Percentiles rank a stretch among this genome's conserved stretches.
phyloP scores from a whole-genome alignment of 1,140 invertebrate genomes.

The Prorops nasuta region DNA sequence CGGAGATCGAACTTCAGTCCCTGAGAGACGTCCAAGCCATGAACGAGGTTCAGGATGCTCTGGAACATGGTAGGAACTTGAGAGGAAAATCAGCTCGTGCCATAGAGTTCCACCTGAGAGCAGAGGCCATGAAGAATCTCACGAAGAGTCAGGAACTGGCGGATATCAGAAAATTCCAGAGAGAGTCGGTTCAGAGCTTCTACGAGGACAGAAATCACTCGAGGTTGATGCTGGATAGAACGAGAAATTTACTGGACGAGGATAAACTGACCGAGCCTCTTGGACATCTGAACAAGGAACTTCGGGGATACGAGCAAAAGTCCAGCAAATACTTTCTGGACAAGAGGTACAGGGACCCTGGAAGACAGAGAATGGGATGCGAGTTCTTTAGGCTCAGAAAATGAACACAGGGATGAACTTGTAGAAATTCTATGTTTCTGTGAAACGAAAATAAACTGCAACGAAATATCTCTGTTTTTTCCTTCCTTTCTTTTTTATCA shows the following conservation, averaged over 20 bases:
- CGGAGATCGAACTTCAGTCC: slow-evolving; percentile 48
- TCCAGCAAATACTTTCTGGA: slow-evolving; percentile 62
- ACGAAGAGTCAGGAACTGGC: slow-evolving; percentile 44
- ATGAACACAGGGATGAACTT: no score
- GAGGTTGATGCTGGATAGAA: slow-evolving; percentile 51
- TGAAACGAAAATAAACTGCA: background rate
- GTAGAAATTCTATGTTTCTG: background rate
- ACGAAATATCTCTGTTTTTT: background rate
- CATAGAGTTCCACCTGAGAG: slow-evolving; percentile 67
- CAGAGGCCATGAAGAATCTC: slow-evolving; percentile 52
- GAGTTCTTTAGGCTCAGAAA: no score
- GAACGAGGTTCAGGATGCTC: slow-evolving; percentile 41
- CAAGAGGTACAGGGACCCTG: slow-evolving; percentile 59
- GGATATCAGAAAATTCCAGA: slow-evolving; percentile 46
- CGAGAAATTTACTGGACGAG: slow-evolving; percentile 48
- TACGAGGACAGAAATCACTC: slow-evolving; percentile 45
- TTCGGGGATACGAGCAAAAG: slow-evolving; percentile 64
- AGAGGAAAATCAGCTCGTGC: slow-evolving; percentile 71
- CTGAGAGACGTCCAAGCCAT: slow-evolving; percentile 55
- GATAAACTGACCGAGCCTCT: slow-evolving; percentile 60
- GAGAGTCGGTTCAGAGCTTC: slow-evolving; percentile 32
- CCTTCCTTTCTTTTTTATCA: background rate
- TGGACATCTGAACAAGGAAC: slow-evolving; percentile 59
- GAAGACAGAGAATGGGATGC: no score
- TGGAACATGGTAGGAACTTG: slow-evolving; percentile 59